Percentiles rank a stretch among this genome's conserved stretches.
Conservation (phyloP, 2,113 vertebrate genomes). For the Macrotus californicus region DNA sequence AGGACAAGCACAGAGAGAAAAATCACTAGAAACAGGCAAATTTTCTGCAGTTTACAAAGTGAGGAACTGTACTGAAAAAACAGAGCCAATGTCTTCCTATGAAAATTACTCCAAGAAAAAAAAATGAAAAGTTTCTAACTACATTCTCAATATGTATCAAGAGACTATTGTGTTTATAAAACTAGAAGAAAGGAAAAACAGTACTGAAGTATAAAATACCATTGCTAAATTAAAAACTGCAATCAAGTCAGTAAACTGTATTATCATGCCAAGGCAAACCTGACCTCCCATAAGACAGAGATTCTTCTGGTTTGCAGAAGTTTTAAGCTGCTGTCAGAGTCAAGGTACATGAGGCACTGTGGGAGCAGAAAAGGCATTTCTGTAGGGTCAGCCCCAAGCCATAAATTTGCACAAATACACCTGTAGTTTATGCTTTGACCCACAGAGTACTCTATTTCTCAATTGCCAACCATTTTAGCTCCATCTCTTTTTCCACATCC, state of each 20-base stretch:
- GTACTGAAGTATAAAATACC: background rate
- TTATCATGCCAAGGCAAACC: background rate
- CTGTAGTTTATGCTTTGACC: background rate
- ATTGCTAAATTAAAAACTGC: background rate
- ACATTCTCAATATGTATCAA: background rate
- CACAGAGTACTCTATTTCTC: background rate
- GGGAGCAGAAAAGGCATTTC: background rate
- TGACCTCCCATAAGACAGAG: background rate
- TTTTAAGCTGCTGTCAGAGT: background rate
- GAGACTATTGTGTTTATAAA: background rate
- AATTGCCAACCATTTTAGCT: background rate
- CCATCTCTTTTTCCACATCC: background rate
- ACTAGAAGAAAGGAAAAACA: background rate
- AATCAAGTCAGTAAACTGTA: background rate
- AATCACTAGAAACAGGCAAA: background rate
- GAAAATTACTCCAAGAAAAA: slow-evolving; percentile 26
- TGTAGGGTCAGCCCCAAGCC: background rate
- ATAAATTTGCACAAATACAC: background rate
- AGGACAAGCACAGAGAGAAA: background rate
- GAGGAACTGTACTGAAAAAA: background rate
- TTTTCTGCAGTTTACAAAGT: background rate
- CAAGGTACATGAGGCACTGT: background rate
- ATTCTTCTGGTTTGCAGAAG: background rate
- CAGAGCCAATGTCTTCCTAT: background rate
- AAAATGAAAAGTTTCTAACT: background rate